A percentile compares a stretch with the other conserved stretches of the same genome.
These are phyloP conservation scores for Zeus faber DNA, from an alignment of 2,113 vertebrate species.

Conservation along the genomic window DNA sequence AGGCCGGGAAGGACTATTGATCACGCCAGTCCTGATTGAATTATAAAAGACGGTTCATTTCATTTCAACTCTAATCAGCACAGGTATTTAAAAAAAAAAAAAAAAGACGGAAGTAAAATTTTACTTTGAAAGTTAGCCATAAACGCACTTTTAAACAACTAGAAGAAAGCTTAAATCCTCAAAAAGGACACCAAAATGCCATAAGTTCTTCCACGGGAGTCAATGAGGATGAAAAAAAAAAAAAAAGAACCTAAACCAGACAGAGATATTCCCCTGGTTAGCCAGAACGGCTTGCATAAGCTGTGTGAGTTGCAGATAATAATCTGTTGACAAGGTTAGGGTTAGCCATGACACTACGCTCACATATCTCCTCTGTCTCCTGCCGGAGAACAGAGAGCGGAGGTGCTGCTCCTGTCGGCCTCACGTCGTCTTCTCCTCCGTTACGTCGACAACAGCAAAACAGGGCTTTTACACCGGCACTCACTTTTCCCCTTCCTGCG, in stretches of 20 bases:
- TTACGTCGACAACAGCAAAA: conserved; percentile 28
- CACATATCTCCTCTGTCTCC: conserved; percentile 73
- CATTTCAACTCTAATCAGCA: not conserved
- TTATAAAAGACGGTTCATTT: not conserved
- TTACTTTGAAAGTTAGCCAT: not conserved
- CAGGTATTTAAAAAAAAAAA: not conserved
- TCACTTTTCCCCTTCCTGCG: conserved; percentile 28
- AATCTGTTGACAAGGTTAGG: conserved; percentile 79
- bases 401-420: conserved; percentile 41
- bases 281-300: conserved; percentile 62
- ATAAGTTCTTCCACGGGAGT: too few relatives aligned
- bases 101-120: not conserved
- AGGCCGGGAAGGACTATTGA: not conserved
- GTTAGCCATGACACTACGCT: conserved; percentile 73
- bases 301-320: conserved; percentile 71
- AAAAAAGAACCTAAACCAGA: conserved; percentile 17
- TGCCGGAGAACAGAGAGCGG: conserved; percentile 42
- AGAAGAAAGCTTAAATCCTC: too few relatives aligned
- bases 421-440: conserved; percentile 54
- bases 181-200: too few relatives aligned
- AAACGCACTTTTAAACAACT: not conserved
- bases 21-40: not conserved
- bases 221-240: not conserved
- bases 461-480: conserved; percentile 42
- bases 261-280: conserved; percentile 31